These are phyloP conservation scores for Lithophane ornitopus DNA, from an alignment of 2,888 invertebrate genomes.

Conservation along the genomic window DNA sequence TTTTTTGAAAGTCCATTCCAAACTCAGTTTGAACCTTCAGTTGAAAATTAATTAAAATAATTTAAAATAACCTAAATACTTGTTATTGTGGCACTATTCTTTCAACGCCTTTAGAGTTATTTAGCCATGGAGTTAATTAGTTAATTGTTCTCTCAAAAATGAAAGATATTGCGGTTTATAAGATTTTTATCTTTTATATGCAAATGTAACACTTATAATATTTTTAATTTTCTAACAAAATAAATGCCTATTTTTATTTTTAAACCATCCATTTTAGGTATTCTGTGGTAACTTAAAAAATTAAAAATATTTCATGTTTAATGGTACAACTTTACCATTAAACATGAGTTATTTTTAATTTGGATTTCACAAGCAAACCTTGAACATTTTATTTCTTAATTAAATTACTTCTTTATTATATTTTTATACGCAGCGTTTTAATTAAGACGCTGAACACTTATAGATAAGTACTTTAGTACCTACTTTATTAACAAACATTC, in stretches of 20 bases:
- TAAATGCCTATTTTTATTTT: slow-evolving; percentile 11
- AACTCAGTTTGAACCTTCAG: neutral
- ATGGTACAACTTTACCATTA: too few species aligned
- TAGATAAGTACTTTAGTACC: too few species aligned
- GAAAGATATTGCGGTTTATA: slow-evolving; percentile 35
- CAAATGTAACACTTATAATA: slow-evolving; percentile 37
- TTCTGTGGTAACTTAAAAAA: neutral
- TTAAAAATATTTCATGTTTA: too few species aligned
- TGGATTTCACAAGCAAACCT: neutral
- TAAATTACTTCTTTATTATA: slow-evolving; percentile 10
- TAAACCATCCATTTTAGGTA: neutral
- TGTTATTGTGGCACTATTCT: slow-evolving; percentile 44
- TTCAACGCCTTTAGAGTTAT: slow-evolving; percentile 19
- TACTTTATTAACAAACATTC: too few species aligned
- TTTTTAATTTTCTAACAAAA: slow-evolving; percentile 34
- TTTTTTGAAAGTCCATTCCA: neutral
- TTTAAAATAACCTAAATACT: slow-evolving; percentile 17
- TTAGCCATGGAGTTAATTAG: slow-evolving; percentile 36
- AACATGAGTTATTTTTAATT: slow-evolving; percentile 3
- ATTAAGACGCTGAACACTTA: too few species aligned
- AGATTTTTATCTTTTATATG: slow-evolving; percentile 31
- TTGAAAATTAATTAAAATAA: slow-evolving; percentile 6
- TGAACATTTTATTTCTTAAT: slow-evolving; percentile 1
- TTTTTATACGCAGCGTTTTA: slow-evolving; percentile 13
- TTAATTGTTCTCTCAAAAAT: slow-evolving; percentile 46